These are phyloP conservation scores for Xiphydria camelus DNA, from an alignment of 2,888 invertebrate genomes.

Conservation along the genomic window DNA sequence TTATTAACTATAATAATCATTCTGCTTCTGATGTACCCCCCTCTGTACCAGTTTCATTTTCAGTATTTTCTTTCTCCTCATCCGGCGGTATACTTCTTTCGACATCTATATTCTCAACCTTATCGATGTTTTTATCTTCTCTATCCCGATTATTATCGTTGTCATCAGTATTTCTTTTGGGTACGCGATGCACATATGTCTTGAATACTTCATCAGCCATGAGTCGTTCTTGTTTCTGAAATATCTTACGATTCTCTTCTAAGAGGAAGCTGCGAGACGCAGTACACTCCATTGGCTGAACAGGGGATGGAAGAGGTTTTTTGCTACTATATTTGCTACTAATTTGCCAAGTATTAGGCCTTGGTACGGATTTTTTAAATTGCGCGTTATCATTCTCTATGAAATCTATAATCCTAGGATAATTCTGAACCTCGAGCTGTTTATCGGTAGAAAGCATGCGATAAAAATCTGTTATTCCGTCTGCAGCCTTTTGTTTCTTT, in stretches of 20 bases:
- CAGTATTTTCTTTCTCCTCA: constrained; percentile 1
- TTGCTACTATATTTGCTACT: too few species aligned
- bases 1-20: too few species aligned
- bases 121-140: too few species aligned
- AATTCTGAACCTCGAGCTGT: constrained; percentile 27
- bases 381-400: constrained; percentile 14
- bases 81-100: background rate
- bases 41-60: background rate
- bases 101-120: constrained; percentile 1
- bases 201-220: constrained; percentile 33
- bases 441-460: too few species aligned
- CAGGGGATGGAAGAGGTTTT: too few species aligned
- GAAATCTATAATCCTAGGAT: constrained; percentile 40
- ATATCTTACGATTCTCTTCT: constrained; percentile 27
- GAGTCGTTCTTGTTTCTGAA: constrained; percentile 23
- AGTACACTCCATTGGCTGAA: constrained; percentile 27
- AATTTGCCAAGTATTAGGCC: too few species aligned
- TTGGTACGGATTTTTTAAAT: too few species aligned
- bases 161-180: background rate
- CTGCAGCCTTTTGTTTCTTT: too few species aligned
- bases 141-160: background rate
- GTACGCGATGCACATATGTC: constrained; percentile 30
- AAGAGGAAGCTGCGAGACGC: constrained; percentile 29
- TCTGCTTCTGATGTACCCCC: background rate
- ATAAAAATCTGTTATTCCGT: too few species aligned